A percentile compares a stretch with the other conserved stretches of the same genome.
These are phyloP conservation scores for Gonioctena quinquepunctata DNA, from an alignment of 1,140 invertebrate species.

Conservation along the genomic window DNA sequence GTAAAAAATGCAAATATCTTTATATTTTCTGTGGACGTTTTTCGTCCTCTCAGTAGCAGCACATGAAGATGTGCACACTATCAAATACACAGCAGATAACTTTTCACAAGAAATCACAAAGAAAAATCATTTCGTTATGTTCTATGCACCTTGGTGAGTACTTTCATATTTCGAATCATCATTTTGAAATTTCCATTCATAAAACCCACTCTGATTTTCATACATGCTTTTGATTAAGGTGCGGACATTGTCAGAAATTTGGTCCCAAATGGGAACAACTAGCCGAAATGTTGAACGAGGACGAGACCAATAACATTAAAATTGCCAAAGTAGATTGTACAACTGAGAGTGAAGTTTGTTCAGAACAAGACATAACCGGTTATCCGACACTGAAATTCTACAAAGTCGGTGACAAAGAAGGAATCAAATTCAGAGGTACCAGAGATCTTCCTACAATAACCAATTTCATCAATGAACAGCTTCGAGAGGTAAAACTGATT, in stretches of 20 bases:
- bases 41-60: background rate
- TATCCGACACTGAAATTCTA: constrained; percentile 74
- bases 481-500: constrained; percentile 55
- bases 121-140: constrained; percentile 77
- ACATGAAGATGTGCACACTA: constrained; percentile 50
- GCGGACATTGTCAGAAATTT: constrained; percentile 71
- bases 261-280: constrained; percentile 73
- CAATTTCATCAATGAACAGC: constrained; percentile 73
- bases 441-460: constrained; percentile 73
- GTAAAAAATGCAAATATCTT: background rate
- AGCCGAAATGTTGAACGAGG: constrained; percentile 69
- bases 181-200: too few species aligned
- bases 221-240: too few species aligned
- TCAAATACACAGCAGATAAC: constrained; percentile 57
- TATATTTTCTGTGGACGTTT: background rate
- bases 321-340: constrained; percentile 82
- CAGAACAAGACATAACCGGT: constrained; percentile 74
- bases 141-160: constrained; percentile 75
- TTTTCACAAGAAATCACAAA: constrained; percentile 63
- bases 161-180: too few species aligned
- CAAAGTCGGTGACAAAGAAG: constrained; percentile 63
- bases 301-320: constrained; percentile 62
- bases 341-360: constrained; percentile 69
- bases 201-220: too few species aligned
- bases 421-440: constrained; percentile 70